These are phyloP conservation scores for Anoura caudifer DNA, from an alignment of 2,113 vertebrate species.

Conservation along the genomic window DNA sequence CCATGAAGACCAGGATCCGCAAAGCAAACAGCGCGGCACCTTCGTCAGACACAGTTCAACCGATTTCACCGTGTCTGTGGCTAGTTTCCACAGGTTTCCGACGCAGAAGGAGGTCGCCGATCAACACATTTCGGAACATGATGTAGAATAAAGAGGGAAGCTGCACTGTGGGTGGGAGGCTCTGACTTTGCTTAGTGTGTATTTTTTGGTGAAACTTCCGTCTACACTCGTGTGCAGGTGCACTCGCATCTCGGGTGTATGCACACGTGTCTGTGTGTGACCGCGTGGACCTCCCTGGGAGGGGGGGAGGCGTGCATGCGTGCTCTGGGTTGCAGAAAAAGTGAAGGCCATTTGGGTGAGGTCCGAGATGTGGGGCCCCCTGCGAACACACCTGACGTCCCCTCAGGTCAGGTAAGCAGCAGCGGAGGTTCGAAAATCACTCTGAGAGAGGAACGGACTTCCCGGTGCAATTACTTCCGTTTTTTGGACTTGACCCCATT, in stretches of 20 bases:
- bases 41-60: neutral
- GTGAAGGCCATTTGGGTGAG: neutral
- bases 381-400: neutral
- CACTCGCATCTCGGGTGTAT: neutral
- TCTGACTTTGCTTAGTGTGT: neutral
- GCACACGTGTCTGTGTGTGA: neutral
- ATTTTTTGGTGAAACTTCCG: neutral
- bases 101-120: neutral
- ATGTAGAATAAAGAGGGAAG: neutral
- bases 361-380: neutral
- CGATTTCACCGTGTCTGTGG: neutral
- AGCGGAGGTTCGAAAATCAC: neutral
- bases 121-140: neutral
- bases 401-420: neutral
- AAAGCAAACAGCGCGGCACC: neutral
- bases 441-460: neutral
- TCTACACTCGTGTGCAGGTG: neutral
- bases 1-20: neutral
- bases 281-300: neutral
- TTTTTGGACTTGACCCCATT: neutral
- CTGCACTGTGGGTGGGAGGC: neutral
- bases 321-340: neutral
- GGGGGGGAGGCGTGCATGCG: accelerated
- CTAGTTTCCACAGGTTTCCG: neutral
- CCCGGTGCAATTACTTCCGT: too few species aligned